phyloP scores from a whole-genome alignment of 2,797 vertebrate genomes.

The Cyprinodon diabolis region DNA sequence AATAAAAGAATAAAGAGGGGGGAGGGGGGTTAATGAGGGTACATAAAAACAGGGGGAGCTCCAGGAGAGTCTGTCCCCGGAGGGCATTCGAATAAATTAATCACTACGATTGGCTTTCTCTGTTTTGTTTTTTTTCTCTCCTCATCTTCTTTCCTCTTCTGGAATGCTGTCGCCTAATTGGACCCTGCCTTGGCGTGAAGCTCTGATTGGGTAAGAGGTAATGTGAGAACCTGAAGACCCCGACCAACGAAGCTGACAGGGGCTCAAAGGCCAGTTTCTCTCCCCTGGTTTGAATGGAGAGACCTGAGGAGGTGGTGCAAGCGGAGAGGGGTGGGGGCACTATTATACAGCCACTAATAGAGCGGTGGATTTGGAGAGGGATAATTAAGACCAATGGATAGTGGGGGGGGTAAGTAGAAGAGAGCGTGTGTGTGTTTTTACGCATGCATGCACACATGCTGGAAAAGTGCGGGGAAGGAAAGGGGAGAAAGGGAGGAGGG shows the following conservation, averaged over 20 bases:
- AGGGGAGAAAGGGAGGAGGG: conserved; percentile 28
- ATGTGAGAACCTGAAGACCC: conserved; percentile 93
- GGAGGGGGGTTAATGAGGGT: conserved; percentile 33
- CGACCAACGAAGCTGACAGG: conserved; percentile 84
- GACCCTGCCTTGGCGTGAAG: conserved; percentile 62
- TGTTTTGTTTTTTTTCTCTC: neutral
- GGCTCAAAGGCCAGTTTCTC: conserved; percentile 82
- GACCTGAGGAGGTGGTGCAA: conserved; percentile 55
- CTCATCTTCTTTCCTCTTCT: conserved; percentile 37
- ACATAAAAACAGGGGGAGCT: conserved; percentile 68
- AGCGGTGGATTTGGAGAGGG: conserved; percentile 80
- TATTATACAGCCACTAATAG: conserved; percentile 83
- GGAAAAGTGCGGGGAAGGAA: conserved; percentile 40
- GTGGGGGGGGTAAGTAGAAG: conserved; percentile 16
- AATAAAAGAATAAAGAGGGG: conserved; percentile 76
- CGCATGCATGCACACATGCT: conserved; percentile 63
- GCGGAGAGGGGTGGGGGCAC: conserved; percentile 46
- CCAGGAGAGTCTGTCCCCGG: conserved; percentile 67
- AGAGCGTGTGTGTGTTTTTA: conserved; percentile 47
- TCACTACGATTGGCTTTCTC: conserved; percentile 86
- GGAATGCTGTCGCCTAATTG: conserved; percentile 80
- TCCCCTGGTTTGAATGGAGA: conserved; percentile 76
- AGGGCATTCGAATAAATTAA: conserved; percentile 87
- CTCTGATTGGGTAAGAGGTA: conserved; percentile 79
- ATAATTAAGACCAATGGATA: conserved; percentile 78